Evolutionary conservation across 2,888 invertebrate genomes (phyloP).

Genomic region (Mesorhabditis belari): DNA sequence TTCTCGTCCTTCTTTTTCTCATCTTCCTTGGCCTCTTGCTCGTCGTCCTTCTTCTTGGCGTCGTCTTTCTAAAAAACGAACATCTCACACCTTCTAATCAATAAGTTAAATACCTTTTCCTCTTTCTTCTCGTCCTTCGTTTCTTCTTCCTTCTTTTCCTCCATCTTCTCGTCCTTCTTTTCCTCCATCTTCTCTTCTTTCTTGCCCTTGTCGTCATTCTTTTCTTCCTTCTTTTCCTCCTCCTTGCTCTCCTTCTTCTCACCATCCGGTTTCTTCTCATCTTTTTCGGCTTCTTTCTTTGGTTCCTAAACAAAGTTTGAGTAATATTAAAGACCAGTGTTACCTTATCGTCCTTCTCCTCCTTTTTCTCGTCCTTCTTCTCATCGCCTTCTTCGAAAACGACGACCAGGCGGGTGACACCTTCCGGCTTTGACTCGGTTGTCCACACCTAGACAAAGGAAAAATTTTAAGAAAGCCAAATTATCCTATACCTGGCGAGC

Average conservation of each 20-base stretch:
- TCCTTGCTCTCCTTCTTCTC: slow-evolving; percentile 2
- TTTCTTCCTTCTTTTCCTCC: slow-evolving; percentile 1
- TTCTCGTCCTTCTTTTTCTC: slow-evolving; percentile 3
- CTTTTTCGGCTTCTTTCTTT: slow-evolving; percentile 5
- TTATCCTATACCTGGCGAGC: slow-evolving; percentile 10
- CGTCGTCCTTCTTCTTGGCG: slow-evolving; percentile 2
- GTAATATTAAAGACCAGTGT: background rate
- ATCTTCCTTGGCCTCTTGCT: slow-evolving; percentile 1
- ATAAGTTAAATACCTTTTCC: background rate
- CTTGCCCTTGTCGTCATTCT: slow-evolving; percentile 4
- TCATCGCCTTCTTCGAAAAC: slow-evolving; percentile 8
- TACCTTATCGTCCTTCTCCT: background rate
- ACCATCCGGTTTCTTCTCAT: slow-evolving; percentile 6
- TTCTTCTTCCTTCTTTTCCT: slow-evolving; percentile 7
- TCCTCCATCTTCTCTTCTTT: slow-evolving; percentile 8
- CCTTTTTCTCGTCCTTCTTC: background rate
- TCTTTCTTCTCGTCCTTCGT: slow-evolving; percentile 8
- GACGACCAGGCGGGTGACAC: slow-evolving; percentile 25
- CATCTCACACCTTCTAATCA: background rate
- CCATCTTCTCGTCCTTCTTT: slow-evolving; percentile 9
- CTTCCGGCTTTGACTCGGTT: slow-evolving; percentile 28
- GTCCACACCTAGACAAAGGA: slow-evolving; percentile 17
- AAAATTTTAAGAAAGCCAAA: background rate
- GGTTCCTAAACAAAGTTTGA: background rate
- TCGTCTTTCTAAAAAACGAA: no score